A percentile compares a stretch with the other conserved stretches of the same genome.
These are phyloP conservation scores for Entomobrya proxima DNA, from an alignment of 2,888 invertebrate genomes.

Conservation along the genomic window DNA sequence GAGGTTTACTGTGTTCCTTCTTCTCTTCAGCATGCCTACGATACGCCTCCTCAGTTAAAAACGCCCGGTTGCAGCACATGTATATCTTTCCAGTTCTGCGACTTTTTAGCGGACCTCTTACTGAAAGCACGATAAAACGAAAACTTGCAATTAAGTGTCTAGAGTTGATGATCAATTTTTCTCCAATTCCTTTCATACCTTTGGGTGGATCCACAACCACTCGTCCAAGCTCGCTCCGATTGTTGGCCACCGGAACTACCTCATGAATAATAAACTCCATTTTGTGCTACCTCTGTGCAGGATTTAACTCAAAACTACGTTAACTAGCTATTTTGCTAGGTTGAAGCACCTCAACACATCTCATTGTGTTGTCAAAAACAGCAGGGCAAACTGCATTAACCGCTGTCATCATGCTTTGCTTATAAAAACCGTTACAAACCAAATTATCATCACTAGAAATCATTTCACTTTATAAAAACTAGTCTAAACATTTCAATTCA, in stretches of 20 bases:
- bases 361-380: too few relatives aligned
- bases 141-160: neutral
- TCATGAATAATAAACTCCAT: neutral
- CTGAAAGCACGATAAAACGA: neutral
- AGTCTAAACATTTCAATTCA: too few relatives aligned
- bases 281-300: too few relatives aligned
- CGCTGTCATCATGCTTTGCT: too few relatives aligned
- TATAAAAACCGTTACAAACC: too few relatives aligned
- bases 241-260: neutral
- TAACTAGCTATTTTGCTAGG: too few relatives aligned
- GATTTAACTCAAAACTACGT: too few relatives aligned
- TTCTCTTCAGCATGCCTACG: conserved; percentile 43
- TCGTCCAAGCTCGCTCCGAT: neutral
- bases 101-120: neutral
- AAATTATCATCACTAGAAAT: too few relatives aligned
- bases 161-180: neutral
- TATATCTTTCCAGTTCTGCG: neutral
- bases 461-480: too few relatives aligned
- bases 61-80: conserved; percentile 21
- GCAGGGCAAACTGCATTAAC: too few relatives aligned
- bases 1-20: conserved; percentile 35
- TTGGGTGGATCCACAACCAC: neutral
- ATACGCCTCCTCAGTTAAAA: neutral
- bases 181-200: neutral
- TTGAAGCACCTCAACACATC: too few relatives aligned